These are phyloP conservation scores for Anoplopoma fimbria DNA, from an alignment of 2,113 vertebrate genomes.

Conservation along the genomic window DNA sequence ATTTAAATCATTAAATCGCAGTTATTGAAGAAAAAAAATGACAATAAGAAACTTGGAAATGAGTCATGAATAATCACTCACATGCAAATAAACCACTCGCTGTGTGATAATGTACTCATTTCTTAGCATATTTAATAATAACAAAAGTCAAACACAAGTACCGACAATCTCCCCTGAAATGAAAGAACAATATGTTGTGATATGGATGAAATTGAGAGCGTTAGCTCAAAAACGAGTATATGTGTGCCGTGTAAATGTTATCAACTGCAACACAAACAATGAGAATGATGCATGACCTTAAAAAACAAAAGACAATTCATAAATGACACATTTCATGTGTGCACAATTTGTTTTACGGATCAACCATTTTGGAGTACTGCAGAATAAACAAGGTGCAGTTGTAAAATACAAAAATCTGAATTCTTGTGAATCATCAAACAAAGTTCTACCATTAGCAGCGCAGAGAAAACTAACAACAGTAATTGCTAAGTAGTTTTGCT, in stretches of 20 bases:
- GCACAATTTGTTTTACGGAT: not conserved
- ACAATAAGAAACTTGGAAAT: not conserved
- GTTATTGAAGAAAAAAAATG: too few species aligned
- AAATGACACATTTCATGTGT: constrained; percentile 10
- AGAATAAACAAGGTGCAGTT: not conserved
- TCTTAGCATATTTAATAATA: not conserved
- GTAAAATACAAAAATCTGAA: not conserved
- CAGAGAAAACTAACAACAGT: not conserved
- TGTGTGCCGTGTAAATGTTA: not conserved
- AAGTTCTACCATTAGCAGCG: too few species aligned
- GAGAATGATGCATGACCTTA: not conserved
- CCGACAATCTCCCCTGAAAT: not conserved
- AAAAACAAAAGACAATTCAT: not conserved
- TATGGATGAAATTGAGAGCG: not conserved
- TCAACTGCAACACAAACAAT: not conserved
- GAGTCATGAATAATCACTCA: not conserved
- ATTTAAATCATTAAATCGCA: too few species aligned
- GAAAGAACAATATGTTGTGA: not conserved
- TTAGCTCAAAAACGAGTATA: not conserved
- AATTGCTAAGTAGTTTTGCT: not conserved
- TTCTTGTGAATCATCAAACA: not conserved
- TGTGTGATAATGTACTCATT: not conserved
- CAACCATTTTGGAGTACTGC: not conserved
- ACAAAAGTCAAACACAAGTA: not conserved
- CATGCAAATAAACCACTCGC: not conserved